Base-by-base conservation (phyloP, 2,797 vertebrate genomes). In the Hirundo rustica region DNA sequence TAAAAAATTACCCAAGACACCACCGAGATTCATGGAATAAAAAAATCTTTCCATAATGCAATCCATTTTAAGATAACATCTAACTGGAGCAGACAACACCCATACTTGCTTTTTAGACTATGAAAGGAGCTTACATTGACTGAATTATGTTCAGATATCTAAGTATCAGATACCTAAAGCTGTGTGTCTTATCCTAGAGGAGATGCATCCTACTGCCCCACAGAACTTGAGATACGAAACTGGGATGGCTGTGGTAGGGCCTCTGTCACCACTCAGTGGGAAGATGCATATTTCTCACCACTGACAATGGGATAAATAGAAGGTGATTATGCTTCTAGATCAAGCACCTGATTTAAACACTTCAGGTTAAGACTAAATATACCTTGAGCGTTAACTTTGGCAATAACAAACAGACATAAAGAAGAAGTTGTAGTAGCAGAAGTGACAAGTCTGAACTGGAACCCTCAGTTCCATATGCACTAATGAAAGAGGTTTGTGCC, bases 41-140 rank as follows among this genome's bases (percentile, higher is more conserved):
- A 91, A 60, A 64, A 26, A n/a, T 32, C 13, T 88, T 96, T 95
- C 75, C 78, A 88, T 27, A 79, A 27, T 45, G 74, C 48, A 89
- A 94, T 89, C 23, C 34, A 61, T 64, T 75, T 85, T 70, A 77
- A 79, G 89, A 91, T 68, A 92, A 27, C 38, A 93, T 93, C 89
- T 94, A 76, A 74, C 21, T 85, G 65, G 38, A 75, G 9, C 19
- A 93, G 76, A 44, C 54, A 91, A 85, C 85, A 91, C 32, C 75
- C 29, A 50, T 42, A 34, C 11, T 84, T 3, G 4, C 4, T 66
- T 85, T 91, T n/a, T 68, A 38, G n/a, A 30, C 30, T 79, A 4
- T 16, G 27, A 50, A 88, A 81, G 65, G 9, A 62, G 8, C n/a
- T 66, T 67, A 42, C 20, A 64, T 9, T 29, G 30, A 27, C 67